Evolutionary conservation across 1,140 invertebrate genomes (phyloP), one percentile per base, ranked within the genome.

Genomic region (Pygmarrhopalites habei): DNA sequence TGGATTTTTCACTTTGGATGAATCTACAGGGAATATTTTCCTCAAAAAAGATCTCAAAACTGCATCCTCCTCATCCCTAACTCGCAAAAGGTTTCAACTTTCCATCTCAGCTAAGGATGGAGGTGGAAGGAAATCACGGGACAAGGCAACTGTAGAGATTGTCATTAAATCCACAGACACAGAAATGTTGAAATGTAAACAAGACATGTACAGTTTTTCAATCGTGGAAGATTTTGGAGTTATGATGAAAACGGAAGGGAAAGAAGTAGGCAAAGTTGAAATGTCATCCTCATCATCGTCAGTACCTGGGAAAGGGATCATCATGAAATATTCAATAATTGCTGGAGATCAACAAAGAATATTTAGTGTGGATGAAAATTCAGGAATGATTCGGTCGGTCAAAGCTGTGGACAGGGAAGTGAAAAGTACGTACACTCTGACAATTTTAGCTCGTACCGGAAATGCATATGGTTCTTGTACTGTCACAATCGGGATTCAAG

Each of bases 401-500:
- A 83, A 83, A 25, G 82, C 81, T 64, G 81, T 98, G 56, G 94
- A 98, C 74, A 80, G 92, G 35, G 95, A 98, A 78, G 77, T 82
- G 63, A 81, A 82, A 66, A 78, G 85, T 19, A 79, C 81, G 46
- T 96, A 96, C 74, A 84, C 79, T 59, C 79, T 98, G 28, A 82
- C 82, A 66, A 79, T 95, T 0, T 80, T 87, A 19, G 93, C 91
- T 0, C 81, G 82, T 75, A 78, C 80, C 60, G 81, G 82, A 10
- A 76, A 75, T 71, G 81, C 85, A 0, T 87, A 83, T 71, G 88
- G 86, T 0, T 82, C 84, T 67, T 86, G 84, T 29, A 78, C 76
- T 14, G 87, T 95, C 0, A 88, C 87, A 65, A 83, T 99, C 43
- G 83, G 84, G 0, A 79, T 98, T 0, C 75, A 86, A n/a, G 93